These are phyloP conservation scores for Orchesellides sinensis DNA, from an alignment of 2,888 invertebrate genomes.

Conservation along the genomic window DNA sequence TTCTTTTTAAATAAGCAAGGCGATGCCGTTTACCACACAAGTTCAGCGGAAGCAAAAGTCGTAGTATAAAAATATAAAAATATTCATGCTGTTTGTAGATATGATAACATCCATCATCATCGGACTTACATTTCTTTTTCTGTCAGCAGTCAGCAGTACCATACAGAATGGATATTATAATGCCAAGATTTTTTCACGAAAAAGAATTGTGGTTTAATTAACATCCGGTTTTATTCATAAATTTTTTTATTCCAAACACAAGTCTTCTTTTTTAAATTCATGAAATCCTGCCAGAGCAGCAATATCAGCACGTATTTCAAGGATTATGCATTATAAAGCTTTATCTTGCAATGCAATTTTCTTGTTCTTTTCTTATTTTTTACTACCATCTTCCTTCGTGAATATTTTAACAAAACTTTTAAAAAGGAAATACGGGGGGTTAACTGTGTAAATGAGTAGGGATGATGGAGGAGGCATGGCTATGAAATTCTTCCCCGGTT, in stretches of 20 bases:
- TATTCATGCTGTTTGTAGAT: not conserved
- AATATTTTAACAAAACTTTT: constrained; percentile 10
- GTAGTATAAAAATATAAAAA: not conserved
- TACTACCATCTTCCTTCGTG: constrained; percentile 3
- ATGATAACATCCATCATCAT: not conserved
- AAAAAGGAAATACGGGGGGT: constrained; percentile 25
- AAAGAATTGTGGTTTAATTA: constrained; percentile 44
- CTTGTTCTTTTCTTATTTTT: not conserved
- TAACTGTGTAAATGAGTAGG: constrained; percentile 49
- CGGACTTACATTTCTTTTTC: not conserved
- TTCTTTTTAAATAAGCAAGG: too few species aligned
- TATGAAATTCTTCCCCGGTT: constrained; percentile 1
- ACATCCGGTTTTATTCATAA: constrained; percentile 47
- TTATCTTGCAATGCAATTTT: not conserved
- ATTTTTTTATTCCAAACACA: constrained; percentile 36
- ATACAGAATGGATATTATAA: not conserved
- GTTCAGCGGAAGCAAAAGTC: too few species aligned
- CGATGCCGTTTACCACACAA: too few species aligned
- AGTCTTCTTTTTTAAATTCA: not conserved
- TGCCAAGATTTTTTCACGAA: not conserved
- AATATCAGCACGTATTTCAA: constrained; percentile 10
- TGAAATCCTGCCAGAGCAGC: constrained; percentile 14
- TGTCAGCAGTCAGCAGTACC: too few species aligned
- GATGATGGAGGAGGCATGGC: constrained; percentile 8
- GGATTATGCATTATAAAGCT: too few species aligned